Evolutionary conservation across 2,797 vertebrate species (phyloP).

Genomic region (Acanthis flammea): DNA sequence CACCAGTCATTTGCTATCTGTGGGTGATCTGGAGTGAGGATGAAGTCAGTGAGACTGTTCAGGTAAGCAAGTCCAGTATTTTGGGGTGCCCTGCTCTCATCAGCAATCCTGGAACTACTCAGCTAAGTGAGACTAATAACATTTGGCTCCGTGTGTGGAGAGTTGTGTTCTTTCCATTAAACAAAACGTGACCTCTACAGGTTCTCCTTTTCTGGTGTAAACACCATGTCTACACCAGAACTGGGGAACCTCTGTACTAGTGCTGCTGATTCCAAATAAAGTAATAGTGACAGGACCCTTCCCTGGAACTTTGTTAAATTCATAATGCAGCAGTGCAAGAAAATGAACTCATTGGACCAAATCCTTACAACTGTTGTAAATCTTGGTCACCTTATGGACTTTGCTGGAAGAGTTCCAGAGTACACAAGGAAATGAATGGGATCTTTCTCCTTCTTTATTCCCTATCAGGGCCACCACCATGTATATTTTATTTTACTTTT

Average conservation of each 20-base stretch:
- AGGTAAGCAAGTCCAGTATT: background rate
- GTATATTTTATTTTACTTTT: background rate
- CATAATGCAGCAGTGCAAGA: background rate
- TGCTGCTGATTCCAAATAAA: slow-evolving; percentile 43
- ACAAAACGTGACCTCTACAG: background rate
- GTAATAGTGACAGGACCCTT: slow-evolving; percentile 7
- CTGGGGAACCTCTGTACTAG: background rate
- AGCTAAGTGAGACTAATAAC: background rate
- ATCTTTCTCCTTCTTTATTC: background rate
- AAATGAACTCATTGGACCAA: slow-evolving; percentile 23
- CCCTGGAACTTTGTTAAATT: slow-evolving; percentile 5
- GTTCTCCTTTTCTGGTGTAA: slow-evolving; percentile 57
- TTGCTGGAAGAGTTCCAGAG: background rate
- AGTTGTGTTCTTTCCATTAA: slow-evolving; percentile 41
- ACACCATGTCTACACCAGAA: background rate
- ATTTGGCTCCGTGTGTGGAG: background rate
- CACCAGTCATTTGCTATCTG: background rate
- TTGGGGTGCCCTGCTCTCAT: background rate
- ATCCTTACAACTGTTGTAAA: slow-evolving; percentile 13
- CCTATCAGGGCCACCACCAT: background rate
- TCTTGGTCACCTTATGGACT: background rate
- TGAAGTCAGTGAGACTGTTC: background rate
- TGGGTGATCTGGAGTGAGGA: background rate
- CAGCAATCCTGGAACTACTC: background rate
- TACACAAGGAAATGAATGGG: background rate